Percentiles rank a stretch among this genome's conserved stretches.
phyloP scores from a whole-genome alignment of 2,113 vertebrate species.

The Mus spicilegus region DNA sequence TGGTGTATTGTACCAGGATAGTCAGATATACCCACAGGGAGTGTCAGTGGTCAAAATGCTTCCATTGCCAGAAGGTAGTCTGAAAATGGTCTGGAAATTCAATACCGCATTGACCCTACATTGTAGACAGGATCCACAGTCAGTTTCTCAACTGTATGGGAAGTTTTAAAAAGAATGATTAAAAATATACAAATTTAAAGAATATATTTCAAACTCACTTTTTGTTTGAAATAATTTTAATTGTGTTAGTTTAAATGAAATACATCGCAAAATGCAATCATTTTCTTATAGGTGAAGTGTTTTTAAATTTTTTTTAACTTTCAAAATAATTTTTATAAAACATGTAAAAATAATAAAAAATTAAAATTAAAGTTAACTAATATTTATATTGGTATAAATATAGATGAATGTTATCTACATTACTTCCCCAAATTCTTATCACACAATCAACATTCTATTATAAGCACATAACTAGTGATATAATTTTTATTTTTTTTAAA shows the following conservation, averaged over 20 bases:
- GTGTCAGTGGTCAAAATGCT: slow-evolving; percentile 99
- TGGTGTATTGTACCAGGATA: slow-evolving; percentile 91
- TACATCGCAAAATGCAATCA: not conserved
- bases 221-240: slow-evolving; percentile 39
- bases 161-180: slow-evolving; percentile 80
- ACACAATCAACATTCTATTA: not conserved
- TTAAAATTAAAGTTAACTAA: not conserved
- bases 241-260: slow-evolving; percentile 7
- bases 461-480: not conserved
- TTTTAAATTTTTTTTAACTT: slow-evolving; percentile 35
- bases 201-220: slow-evolving; percentile 61
- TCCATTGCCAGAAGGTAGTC: slow-evolving; percentile 99
- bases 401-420: slow-evolving; percentile 4
- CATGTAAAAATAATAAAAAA: not conserved
- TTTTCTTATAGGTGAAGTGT: slow-evolving; percentile 36
- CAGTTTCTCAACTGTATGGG: slow-evolving; percentile 84
- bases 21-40: slow-evolving; percentile 97
- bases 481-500: slow-evolving; percentile 35
- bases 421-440: not conserved
- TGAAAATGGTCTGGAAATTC: slow-evolving; percentile 98
- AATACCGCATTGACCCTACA: slow-evolving; percentile 96
- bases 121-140: slow-evolving; percentile 89
- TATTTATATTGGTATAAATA: not conserved
- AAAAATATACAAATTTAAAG: not conserved
- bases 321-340: slow-evolving; percentile 18